Base-by-base conservation (phyloP, 2,113 vertebrate genomes). In the Antechinus stuartii region DNA sequence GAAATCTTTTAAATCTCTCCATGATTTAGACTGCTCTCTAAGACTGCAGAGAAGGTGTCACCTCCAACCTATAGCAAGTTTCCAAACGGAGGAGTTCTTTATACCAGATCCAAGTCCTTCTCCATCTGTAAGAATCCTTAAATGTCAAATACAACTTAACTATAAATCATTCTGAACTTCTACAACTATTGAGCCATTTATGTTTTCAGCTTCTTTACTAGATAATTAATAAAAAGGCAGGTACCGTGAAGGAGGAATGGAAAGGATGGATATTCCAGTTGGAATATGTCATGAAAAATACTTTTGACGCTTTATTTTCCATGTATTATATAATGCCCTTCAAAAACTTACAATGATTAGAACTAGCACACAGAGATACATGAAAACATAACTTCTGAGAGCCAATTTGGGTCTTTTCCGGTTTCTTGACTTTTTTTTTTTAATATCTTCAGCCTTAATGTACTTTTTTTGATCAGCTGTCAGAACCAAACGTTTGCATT, bases 111-210 rank as follows among this genome's bases (percentile, higher is more conserved):
- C n/a, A 84, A 84, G 16, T 84, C 19, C 68, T 16, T 42, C 42
- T 42, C 68, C 35, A 93, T 84, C 94, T 95, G 91, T 92, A 97
- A 94, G 91, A 96, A 96, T 91, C 26, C 91, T 54, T 90, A 94
- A 92, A 56, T 90, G 92, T 92, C 92, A 96, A 96, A 95, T 76
- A 90, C 16, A 68, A 35, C 12, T 68, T 68, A 23, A 27, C 94
- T 93, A 92, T 94, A 54, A 91, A 96, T 95, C 93, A 94, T 92
- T 35, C 90, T 76, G 27, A 25, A 57, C 90, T 96, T 95, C 46
- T 50, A 94, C 52, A 95, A 91, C 90, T 93, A 97, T 35, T 93
- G 96, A 94, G 53, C 92, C 42, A 92, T 54, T 94, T 96, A 91
- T 94, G 57, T 91, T 95, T 94, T 91, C 25, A 54, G 11, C 22